These are phyloP conservation scores for Australoheros scitulus DNA, from an alignment of 2,113 vertebrate genomes.

Conservation along the genomic window DNA sequence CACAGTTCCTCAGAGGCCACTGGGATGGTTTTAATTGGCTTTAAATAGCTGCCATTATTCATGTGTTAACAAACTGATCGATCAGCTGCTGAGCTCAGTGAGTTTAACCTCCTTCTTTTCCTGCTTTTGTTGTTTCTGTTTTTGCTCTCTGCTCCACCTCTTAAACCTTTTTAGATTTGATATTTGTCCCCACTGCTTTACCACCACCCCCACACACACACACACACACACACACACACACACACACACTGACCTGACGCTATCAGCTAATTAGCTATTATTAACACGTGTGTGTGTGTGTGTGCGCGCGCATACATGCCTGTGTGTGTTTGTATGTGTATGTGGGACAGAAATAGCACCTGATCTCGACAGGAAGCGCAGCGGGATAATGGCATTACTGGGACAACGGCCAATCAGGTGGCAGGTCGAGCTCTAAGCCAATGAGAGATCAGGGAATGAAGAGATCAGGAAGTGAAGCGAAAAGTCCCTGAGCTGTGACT, in stretches of 20 bases:
- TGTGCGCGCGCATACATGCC: neutral
- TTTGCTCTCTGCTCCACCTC: neutral
- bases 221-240: too few relatives aligned
- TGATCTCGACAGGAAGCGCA: conserved; percentile 68
- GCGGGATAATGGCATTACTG: conserved; percentile 67
- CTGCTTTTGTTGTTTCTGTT: neutral
- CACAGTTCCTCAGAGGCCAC: neutral
- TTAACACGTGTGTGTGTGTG: neutral
- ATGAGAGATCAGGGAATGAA: conserved; percentile 56
- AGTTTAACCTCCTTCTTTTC: neutral
- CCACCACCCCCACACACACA: neutral
- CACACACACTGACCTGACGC: neutral
- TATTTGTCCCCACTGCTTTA: neutral
- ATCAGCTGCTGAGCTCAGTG: neutral
- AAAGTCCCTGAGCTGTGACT: conserved; percentile 44
- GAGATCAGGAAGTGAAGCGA: conserved; percentile 56
- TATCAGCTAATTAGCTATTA: conserved; percentile 41
- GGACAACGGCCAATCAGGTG: conserved; percentile 58
- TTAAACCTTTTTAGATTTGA: neutral
- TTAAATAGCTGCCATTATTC: neutral
- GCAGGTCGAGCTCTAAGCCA: conserved; percentile 61
- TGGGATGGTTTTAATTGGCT: neutral
- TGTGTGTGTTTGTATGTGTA: conserved; percentile 21
- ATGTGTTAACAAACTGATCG: neutral
- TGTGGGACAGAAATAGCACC: conserved; percentile 62